phyloP scores from a whole-genome alignment of 2,113 vertebrate genomes.

The Semicossyphus pulcher region DNA sequence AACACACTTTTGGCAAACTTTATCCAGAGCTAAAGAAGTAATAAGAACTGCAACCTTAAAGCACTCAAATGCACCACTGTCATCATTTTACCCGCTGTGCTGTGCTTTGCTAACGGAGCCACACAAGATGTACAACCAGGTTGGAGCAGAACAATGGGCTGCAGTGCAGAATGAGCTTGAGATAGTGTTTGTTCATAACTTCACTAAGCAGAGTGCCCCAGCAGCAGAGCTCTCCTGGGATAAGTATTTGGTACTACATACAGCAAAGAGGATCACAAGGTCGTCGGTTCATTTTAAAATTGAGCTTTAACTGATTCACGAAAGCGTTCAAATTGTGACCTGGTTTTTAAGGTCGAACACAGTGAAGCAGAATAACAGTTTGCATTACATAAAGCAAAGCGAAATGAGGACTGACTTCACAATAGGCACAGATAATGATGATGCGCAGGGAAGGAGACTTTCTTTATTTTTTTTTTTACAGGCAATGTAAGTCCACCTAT shows the following conservation, averaged over 20 bases:
- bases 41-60: neutral
- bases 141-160: neutral
- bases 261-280: neutral
- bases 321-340: neutral
- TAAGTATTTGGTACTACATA: neutral
- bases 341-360: neutral
- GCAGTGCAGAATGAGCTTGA: neutral
- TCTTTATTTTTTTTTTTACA: slow-evolving; percentile 14
- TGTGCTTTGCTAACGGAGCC: neutral
- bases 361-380: neutral
- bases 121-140: neutral
- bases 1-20: too few species aligned
- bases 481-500: slow-evolving; percentile 1
- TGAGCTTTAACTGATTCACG: neutral
- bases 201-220: neutral
- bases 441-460: neutral
- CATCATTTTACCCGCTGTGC: neutral
- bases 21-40: too few species aligned
- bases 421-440: slow-evolving; percentile 3
- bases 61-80: neutral
- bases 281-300: neutral
- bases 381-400: neutral
- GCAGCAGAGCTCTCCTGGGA: neutral
- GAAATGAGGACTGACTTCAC: neutral
- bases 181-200: neutral